These are phyloP conservation scores for Manduca sexta DNA, from an alignment of 1,140 invertebrate genomes.

Conservation along the genomic window DNA sequence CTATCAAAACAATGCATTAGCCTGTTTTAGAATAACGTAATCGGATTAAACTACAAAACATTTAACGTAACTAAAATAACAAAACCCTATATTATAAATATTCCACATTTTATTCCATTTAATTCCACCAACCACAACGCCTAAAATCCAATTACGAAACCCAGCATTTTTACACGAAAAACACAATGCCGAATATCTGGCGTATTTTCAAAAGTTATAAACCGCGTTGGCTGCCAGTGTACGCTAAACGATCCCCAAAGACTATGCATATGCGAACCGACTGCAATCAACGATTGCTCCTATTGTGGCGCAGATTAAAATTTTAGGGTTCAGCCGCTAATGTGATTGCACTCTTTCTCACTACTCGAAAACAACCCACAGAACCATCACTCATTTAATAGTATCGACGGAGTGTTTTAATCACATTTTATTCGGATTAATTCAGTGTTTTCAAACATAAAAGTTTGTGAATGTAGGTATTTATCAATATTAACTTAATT, in stretches of 20 bases:
- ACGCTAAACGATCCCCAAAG: constrained; percentile 68
- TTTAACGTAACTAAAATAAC: no score
- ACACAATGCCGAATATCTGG: background rate
- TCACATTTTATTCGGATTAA: constrained; percentile 45
- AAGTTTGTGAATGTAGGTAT: no score
- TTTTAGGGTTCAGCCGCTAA: constrained; percentile 71
- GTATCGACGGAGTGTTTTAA: constrained; percentile 54
- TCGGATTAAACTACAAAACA: no score
- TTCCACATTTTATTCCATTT: no score
- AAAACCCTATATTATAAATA: no score
- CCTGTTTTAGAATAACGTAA: no score
- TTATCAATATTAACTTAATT: no score
- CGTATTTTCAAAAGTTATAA: background rate
- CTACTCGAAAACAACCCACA: constrained; percentile 19
- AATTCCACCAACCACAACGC: no score
- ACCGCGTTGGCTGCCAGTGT: constrained; percentile 25
- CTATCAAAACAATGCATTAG: no score
- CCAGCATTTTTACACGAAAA: background rate
- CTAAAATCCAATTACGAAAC: no score
- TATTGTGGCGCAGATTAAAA: constrained; percentile 71
- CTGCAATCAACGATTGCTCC: constrained; percentile 67
- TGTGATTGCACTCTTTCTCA: constrained; percentile 66
- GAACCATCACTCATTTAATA: constrained; percentile 46
- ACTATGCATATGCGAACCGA: constrained; percentile 66
- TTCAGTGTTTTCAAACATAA: no score